These are phyloP conservation scores for Teinopalpus imperialis DNA, from an alignment of 2,888 invertebrate genomes.

Conservation along the genomic window DNA sequence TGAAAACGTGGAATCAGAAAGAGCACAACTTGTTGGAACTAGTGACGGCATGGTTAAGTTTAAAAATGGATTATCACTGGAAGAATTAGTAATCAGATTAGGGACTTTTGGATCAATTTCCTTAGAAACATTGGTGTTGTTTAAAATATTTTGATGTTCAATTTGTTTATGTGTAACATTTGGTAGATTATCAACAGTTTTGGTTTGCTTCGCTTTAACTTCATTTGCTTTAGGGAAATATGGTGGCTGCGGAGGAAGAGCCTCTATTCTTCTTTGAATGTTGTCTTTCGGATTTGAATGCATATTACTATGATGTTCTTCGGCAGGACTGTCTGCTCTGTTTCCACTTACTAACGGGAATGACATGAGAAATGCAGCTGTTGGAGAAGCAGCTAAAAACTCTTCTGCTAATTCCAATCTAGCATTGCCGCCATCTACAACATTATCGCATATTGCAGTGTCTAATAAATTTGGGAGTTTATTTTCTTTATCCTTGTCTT, in stretches of 20 bases:
- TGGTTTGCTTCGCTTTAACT: conserved; percentile 40
- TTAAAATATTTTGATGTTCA: conserved; percentile 48
- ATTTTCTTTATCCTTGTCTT: conserved; percentile 59
- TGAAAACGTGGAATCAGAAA: conserved; percentile 57
- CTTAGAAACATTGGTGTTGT: conserved; percentile 42
- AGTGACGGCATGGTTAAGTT: conserved; percentile 64
- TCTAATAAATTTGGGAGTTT: conserved; percentile 66
- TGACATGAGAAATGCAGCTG: conserved; percentile 88
- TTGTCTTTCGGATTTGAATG: conserved; percentile 42
- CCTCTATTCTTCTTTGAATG: conserved; percentile 39
- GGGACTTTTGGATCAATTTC: conserved; percentile 42
- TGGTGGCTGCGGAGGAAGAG: conserved; percentile 41
- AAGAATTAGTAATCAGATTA: conserved; percentile 37
- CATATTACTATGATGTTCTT: conserved; percentile 49
- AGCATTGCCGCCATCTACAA: conserved; percentile 78
- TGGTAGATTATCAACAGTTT: conserved; percentile 41
- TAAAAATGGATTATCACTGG: conserved; percentile 68
- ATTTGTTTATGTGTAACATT: conserved; percentile 44
- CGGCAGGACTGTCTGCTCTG: conserved; percentile 74
- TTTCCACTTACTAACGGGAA: conserved; percentile 87
- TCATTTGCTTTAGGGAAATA: conserved; percentile 53
- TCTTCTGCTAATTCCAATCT: conserved; percentile 81
- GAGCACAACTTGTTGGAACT: conserved; percentile 54
- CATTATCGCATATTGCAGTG: conserved; percentile 63
- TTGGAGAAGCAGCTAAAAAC: conserved; percentile 84